Percentiles rank a stretch among this genome's conserved stretches.
These are phyloP conservation scores for Xylocampa areola DNA, from an alignment of 2,888 invertebrate species.

Conservation along the genomic window DNA sequence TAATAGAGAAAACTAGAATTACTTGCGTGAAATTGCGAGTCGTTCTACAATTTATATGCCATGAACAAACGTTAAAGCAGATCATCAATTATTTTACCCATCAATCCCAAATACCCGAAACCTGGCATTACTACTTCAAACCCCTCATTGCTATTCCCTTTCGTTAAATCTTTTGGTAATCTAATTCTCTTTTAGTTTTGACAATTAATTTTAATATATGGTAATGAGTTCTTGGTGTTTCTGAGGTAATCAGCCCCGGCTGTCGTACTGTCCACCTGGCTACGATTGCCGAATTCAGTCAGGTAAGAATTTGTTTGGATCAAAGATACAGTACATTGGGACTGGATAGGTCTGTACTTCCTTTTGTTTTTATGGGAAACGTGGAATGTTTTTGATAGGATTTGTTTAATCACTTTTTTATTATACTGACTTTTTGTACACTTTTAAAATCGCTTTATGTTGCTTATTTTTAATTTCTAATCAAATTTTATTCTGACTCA, in stretches of 20 bases:
- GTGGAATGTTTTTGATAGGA: no score
- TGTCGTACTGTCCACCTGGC: constrained; percentile 66
- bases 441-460: no score
- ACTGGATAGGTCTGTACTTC: no score
- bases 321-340: constrained; percentile 28
- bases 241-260: constrained; percentile 66
- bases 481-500: no score
- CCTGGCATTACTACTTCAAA: constrained; percentile 2
- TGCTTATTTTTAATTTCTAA: no score
- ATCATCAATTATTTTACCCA: neutral
- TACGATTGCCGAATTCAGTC: constrained; percentile 53
- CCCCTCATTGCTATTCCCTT: constrained; percentile 50
- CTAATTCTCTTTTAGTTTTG: constrained; percentile 68
- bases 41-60: no score
- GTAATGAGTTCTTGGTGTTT: constrained; percentile 73
- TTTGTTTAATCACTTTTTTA: no score
- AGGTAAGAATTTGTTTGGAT: constrained; percentile 48
- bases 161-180: constrained; percentile 62
- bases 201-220: constrained; percentile 84
- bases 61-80: no score
- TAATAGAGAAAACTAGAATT: no score
- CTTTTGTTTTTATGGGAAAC: no score
- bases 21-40: no score
- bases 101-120: neutral
- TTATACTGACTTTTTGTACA: no score